Evolutionary conservation across 1,140 invertebrate genomes (phyloP).

Genomic region (Dendroctonus ponderosae): DNA sequence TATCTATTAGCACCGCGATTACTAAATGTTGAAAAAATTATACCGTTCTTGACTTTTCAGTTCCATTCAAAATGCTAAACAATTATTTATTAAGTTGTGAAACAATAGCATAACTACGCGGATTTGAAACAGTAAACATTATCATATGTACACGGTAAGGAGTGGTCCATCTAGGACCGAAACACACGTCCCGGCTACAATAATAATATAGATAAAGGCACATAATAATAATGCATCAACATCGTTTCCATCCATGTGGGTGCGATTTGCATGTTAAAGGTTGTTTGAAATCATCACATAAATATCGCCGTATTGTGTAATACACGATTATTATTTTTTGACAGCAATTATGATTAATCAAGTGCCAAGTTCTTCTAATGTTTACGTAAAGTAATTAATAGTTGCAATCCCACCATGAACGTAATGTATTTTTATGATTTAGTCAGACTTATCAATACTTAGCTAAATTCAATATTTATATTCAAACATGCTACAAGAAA

Average conservation of each 20-base stretch:
- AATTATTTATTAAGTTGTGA: slow-evolving; percentile 1
- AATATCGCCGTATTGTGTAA: slow-evolving; percentile 21
- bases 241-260: slow-evolving; percentile 32
- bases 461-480: no score
- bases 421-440: no score
- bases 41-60: no score
- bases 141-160: slow-evolving; percentile 33
- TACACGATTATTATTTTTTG: slow-evolving; percentile 17
- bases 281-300: slow-evolving; percentile 22
- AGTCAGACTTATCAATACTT: no score
- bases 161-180: slow-evolving; percentile 25
- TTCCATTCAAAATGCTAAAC: no score
- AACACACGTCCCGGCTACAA: slow-evolving; percentile 35
- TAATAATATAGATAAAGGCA: slow-evolving; percentile 40
- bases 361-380: background rate
- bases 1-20: no score
- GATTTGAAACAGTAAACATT: slow-evolving; percentile 12
- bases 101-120: slow-evolving; percentile 12
- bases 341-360: slow-evolving; percentile 19
- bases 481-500: no score
- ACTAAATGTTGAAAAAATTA: no score
- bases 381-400: background rate
- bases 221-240: slow-evolving; percentile 39
- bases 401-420: background rate
- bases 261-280: slow-evolving; percentile 37